These are phyloP conservation scores for Stenolophus ochropezus DNA, from an alignment of 2,888 invertebrate genomes.

Conservation along the genomic window DNA sequence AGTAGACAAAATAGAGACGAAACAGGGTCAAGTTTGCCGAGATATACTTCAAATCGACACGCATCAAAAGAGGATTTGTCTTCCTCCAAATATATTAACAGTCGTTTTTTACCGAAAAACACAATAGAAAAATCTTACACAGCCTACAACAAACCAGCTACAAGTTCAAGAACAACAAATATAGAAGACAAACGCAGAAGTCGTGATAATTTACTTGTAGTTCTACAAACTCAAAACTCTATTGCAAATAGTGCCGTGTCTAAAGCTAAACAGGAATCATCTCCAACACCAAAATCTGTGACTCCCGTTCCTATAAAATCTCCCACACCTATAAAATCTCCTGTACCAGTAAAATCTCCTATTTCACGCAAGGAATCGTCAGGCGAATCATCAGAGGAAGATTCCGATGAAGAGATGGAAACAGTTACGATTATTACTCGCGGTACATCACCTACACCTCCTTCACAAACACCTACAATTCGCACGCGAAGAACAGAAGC, in stretches of 20 bases:
- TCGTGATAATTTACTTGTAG: constrained; percentile 69
- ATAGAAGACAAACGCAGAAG: constrained; percentile 70
- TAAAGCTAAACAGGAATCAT: too few species aligned
- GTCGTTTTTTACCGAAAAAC: constrained; percentile 72
- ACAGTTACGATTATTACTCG: constrained; percentile 82
- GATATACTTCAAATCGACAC: constrained; percentile 63
- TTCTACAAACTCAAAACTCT: constrained; percentile 69
- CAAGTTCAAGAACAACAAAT: constrained; percentile 65
- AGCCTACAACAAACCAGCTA: constrained; percentile 70
- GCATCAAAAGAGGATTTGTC: constrained; percentile 70
- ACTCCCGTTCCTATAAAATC: constrained; percentile 10
- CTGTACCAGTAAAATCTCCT: constrained; percentile 52
- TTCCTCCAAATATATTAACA: constrained; percentile 71
- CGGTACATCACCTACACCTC: constrained; percentile 86
- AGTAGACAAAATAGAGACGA: constrained; percentile 65
- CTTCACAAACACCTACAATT: constrained; percentile 75
- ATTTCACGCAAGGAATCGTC: constrained; percentile 31
- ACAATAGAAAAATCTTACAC: constrained; percentile 71
- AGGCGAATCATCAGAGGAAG: constrained; percentile 64
- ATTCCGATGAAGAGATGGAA: constrained; percentile 69
- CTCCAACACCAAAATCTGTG: constrained; percentile 11
- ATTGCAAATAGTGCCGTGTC: constrained; percentile 43
- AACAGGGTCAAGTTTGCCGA: constrained; percentile 45
- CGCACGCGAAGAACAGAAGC: constrained; percentile 83
- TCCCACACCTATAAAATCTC: constrained; percentile 61